These are phyloP conservation scores for Chironex yamaguchii DNA, from an alignment of 30 jellyfish, hydroid and myxozoan genomes.

Conservation along the genomic window DNA sequence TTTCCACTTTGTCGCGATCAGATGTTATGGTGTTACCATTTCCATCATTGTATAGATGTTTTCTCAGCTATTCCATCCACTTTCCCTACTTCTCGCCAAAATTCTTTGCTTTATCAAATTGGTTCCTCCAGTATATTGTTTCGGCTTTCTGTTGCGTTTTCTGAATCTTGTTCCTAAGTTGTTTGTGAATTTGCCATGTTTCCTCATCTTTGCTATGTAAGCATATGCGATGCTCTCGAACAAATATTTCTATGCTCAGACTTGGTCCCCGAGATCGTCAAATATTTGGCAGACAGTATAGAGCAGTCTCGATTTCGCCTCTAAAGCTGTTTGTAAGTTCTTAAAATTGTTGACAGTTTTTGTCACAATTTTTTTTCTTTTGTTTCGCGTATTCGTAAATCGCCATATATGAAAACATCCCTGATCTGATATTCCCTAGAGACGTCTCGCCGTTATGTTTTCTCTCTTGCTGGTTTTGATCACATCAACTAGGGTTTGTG, in stretches of 20 bases:
- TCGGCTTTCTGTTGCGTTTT: constrained; percentile 22
- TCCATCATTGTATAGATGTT: constrained; percentile 4
- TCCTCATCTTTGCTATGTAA: constrained; percentile 4
- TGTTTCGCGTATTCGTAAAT: background rate
- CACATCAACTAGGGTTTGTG: constrained; percentile 1
- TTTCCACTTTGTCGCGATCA: constrained; percentile 21
- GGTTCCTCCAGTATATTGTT: constrained; percentile 5
- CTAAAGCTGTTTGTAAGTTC: background rate
- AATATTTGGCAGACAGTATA: constrained; percentile 24
- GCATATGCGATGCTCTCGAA: background rate
- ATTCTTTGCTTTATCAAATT: background rate
- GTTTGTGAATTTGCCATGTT: background rate
- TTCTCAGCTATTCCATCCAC: constrained; percentile 4
- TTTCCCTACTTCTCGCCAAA: constrained; percentile 2
- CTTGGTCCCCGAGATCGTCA: constrained; percentile 36
- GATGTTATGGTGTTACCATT: constrained; percentile 14
- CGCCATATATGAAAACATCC: constrained; percentile 5
- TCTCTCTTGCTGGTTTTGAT: background rate
- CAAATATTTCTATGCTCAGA: constrained; percentile 8
- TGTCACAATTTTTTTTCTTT: background rate
- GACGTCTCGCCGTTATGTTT: background rate
- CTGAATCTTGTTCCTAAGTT: constrained; percentile 11
- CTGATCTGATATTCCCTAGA: constrained; percentile 12
- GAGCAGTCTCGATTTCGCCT: background rate
- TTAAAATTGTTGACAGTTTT: background rate